Conservation (phyloP, 2,113 vertebrate species). For the Tympanuchus pallidicinctus region DNA sequence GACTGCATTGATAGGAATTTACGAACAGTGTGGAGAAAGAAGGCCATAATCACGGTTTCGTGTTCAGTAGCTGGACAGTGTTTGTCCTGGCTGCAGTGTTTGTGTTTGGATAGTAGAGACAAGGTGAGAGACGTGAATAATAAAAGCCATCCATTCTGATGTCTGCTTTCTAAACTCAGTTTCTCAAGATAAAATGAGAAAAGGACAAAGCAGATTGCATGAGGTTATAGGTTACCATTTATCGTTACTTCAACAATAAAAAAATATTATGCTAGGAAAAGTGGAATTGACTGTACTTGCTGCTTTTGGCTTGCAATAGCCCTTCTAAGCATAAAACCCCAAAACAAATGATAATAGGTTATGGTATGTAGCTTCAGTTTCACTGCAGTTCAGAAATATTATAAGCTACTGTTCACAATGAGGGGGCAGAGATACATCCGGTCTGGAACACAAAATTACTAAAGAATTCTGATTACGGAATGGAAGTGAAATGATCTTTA, state of each 20-base stretch:
- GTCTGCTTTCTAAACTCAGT: not conserved
- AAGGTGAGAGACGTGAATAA: not conserved
- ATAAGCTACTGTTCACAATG: not conserved
- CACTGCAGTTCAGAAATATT: not conserved
- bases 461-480: not conserved
- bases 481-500: not conserved
- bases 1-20: not conserved
- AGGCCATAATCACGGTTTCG: not conserved
- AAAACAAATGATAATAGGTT: not conserved
- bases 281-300: not conserved
- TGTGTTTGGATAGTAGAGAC: not conserved
- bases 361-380: not conserved
- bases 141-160: not conserved
- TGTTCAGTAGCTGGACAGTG: not conserved
- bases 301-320: not conserved
- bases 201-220: not conserved
- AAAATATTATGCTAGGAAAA: not conserved
- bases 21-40: not conserved
- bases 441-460: not conserved
- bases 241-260: not conserved
- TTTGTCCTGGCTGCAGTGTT: not conserved
- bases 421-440: accelerated
- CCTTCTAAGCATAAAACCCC: not conserved
- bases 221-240: not conserved
- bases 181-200: not conserved